Base-by-base conservation (phyloP, 2,797 vertebrate genomes). In the Sebastes taczanowskii region DNA sequence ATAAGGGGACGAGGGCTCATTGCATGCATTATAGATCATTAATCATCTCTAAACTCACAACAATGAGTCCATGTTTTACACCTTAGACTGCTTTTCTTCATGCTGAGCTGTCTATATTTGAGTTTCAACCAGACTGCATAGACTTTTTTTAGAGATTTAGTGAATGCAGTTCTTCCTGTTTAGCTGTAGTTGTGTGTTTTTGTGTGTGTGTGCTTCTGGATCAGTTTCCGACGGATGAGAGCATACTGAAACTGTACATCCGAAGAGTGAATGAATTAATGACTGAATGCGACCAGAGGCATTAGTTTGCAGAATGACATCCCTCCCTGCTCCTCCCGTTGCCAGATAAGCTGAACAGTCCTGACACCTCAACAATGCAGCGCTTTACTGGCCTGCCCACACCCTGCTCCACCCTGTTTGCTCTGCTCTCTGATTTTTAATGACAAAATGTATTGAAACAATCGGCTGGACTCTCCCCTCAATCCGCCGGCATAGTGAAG, bases 401-500 rank as follows among this genome's bases (percentile, higher is more conserved):
- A 92, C 94, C 94, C 96, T 93, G 93, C 94, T 92, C 93, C 95
- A 91, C 95, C 95, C 95, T 97, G 96, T 97, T 97, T 97, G 86
- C 96, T 96, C 95, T 96, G 96, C 95, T 42, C 93, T 95, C 94
- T 88, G 95, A 96, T 97, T 97, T 97, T 97, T 96, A 97, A 97
- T 96, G 96, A 96, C 94, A 96, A 97, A 97, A 97, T 97, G 97
- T 97, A 97, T 96, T 92, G 96, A 97, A 97, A 98, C 97, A 97
- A 97, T 97, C 92, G 95, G 95, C 95, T 94, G 94, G 96, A 96
- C 96, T 97, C 96, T 96, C 92, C 93, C 93, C 95, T 96, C 96
- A 96, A 96, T 97, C 97, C 97, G 78, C 94, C 79, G 88, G 94
- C 95, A 97, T 97, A 97, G 97, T 96, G 95, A 95, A 90, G 94